Evolutionary conservation across 35 echinoderm and acorn worm species (phyloP).

Genomic region (Acanthaster planci): DNA sequence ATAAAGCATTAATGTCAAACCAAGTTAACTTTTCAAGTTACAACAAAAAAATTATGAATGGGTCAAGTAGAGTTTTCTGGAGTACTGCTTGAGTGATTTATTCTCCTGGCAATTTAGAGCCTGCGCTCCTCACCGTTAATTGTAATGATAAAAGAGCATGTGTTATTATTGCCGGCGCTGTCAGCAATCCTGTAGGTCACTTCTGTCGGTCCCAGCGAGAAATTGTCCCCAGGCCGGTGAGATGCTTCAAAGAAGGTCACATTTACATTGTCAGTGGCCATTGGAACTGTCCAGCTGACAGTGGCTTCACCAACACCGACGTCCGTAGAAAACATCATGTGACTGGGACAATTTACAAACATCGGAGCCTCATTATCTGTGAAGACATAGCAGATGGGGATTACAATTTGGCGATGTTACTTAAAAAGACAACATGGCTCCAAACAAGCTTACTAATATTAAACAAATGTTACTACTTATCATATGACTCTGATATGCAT

Average conservation of each 20-base stretch:
- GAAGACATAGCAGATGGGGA: background rate
- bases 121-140: slow-evolving; percentile 18
- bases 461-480: no score
- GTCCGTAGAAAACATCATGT: background rate
- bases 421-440: no score
- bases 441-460: no score
- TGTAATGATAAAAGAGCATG: slow-evolving; percentile 27
- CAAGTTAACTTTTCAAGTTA: no score
- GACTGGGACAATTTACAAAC: slow-evolving; percentile 21
- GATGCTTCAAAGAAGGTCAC: slow-evolving; percentile 13
- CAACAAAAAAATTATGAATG: no score
- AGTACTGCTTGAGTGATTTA: no score
- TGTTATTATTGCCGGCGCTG: background rate
- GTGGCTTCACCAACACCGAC: background rate
- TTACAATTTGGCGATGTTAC: no score
- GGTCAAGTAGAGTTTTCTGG: no score
- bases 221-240: background rate
- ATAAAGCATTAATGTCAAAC: no score
- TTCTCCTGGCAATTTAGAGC: no score
- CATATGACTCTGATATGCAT: no score
- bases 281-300: slow-evolving; percentile 15
- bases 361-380: slow-evolving; percentile 43
- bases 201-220: background rate
- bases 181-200: slow-evolving; percentile 37
- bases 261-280: slow-evolving; percentile 27